These are phyloP conservation scores for Cirrhinus molitorella DNA, from an alignment of 2,797 vertebrate species.

Conservation along the genomic window DNA sequence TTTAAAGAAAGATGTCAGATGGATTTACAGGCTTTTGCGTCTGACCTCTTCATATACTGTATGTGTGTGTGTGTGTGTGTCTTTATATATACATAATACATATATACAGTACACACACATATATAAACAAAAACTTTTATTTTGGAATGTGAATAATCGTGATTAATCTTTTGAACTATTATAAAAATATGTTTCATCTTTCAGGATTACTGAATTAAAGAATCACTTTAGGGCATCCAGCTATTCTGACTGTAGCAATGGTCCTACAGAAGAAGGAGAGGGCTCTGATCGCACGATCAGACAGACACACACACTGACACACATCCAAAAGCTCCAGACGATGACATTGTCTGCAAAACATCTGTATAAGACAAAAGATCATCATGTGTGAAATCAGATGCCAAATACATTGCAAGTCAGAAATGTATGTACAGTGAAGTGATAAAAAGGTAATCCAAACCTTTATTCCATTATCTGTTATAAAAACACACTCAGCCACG, in stretches of 20 bases:
- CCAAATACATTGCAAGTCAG: conserved; percentile 19
- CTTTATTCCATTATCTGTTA: conserved; percentile 81
- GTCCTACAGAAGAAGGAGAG: conserved; percentile 78
- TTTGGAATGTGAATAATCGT: too few species aligned
- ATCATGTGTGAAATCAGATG: neutral
- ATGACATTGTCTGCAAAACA: conserved; percentile 75
- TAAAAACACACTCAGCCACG: conserved; percentile 75
- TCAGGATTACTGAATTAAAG: neutral
- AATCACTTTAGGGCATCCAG: conserved; percentile 81
- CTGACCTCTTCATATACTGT: too few species aligned
- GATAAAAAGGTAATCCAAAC: conserved; percentile 55
- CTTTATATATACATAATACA: too few species aligned
- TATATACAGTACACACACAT: too few species aligned
- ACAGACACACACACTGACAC: conserved; percentile 79
- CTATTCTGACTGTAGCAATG: conserved; percentile 73
- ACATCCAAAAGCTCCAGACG: conserved; percentile 79
- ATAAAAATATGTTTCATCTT: neutral
- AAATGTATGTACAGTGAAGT: neutral
- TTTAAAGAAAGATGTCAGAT: too few species aligned
- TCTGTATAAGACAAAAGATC: conserved; percentile 67
- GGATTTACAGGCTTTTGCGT: too few species aligned
- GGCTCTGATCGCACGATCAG: conserved; percentile 75
- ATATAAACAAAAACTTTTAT: too few species aligned
- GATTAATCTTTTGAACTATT: too few species aligned
- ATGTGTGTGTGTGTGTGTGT: too few species aligned